Conservation (phyloP, 2,888 invertebrate species). For the Hypena proboscidalis region DNA sequence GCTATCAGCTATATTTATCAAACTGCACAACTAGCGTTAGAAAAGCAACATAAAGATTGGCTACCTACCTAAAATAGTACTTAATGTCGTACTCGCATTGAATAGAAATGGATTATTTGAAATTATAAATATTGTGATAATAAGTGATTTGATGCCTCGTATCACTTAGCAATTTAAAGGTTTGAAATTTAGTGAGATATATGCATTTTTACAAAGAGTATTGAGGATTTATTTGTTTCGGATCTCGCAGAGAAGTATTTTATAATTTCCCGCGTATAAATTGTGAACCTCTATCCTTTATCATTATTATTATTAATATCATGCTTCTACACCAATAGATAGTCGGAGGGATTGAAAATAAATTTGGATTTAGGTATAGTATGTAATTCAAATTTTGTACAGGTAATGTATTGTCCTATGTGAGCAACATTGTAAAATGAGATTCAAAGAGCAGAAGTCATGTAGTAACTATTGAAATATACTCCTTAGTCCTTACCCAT, state of each 20-base stretch:
- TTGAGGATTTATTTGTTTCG: slow-evolving; percentile 14
- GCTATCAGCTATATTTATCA: slow-evolving; percentile 20
- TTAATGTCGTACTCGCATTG: slow-evolving; percentile 28
- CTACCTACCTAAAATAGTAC: slow-evolving; percentile 30
- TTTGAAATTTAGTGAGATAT: slow-evolving; percentile 21
- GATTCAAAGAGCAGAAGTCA: too few species aligned
- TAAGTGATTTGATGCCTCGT: slow-evolving; percentile 23
- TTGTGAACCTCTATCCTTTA: neutral
- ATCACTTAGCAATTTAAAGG: slow-evolving; percentile 19
- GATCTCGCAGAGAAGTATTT: slow-evolving; percentile 11
- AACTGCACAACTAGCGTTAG: slow-evolving; percentile 39
- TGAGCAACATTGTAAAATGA: neutral
- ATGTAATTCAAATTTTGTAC: neutral
- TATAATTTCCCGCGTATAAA: neutral
- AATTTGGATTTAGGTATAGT: too few species aligned
- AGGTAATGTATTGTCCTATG: neutral
- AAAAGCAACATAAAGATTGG: slow-evolving; percentile 9
- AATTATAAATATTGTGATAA: slow-evolving; percentile 35
- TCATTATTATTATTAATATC: too few species aligned
- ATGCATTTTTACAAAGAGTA: slow-evolving; percentile 29
- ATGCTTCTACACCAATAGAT: too few species aligned
- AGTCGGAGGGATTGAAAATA: too few species aligned
- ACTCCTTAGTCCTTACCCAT: too few species aligned
- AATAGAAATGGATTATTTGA: slow-evolving; percentile 4
- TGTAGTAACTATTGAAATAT: too few species aligned